These are phyloP conservation scores for Heliconius congener DNA, from an alignment of 1,140 invertebrate genomes.

Conservation along the genomic window DNA sequence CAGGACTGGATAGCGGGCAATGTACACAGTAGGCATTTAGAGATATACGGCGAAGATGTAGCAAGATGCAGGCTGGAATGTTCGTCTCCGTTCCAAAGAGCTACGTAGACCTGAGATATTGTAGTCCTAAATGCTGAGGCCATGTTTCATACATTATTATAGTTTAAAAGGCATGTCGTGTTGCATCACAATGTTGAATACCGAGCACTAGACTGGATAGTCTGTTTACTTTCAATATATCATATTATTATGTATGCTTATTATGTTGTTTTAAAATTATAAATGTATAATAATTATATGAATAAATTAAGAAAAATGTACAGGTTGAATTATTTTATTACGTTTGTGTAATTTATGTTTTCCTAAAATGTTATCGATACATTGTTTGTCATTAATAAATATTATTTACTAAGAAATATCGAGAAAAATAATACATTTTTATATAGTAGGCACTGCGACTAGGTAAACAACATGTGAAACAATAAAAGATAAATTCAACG, in stretches of 20 bases:
- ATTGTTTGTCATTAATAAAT: too few species aligned
- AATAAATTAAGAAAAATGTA: background rate
- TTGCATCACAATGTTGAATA: background rate
- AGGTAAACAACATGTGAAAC: too few species aligned
- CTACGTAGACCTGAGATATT: background rate
- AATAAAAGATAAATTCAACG: too few species aligned
- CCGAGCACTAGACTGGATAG: background rate
- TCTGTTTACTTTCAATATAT: background rate
- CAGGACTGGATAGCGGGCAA: background rate
- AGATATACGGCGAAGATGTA: conserved; percentile 1
- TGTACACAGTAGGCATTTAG: conserved; percentile 2
- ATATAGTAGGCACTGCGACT: too few species aligned
- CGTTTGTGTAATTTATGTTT: too few species aligned
- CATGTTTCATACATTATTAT: background rate
- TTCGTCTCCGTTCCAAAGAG: background rate
- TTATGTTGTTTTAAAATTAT: background rate
- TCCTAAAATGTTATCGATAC: too few species aligned
- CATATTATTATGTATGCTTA: too few species aligned
- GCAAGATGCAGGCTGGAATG: background rate
- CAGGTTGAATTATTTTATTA: too few species aligned
- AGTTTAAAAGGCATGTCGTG: conserved; percentile 5
- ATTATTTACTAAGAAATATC: too few species aligned
- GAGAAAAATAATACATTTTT: too few species aligned
- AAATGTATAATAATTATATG: background rate
- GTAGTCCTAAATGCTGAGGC: background rate